Evolutionary conservation across 37 sponge, comb jelly and placozoan species (phyloP).

Genomic region (Theonella swinhoei): DNA sequence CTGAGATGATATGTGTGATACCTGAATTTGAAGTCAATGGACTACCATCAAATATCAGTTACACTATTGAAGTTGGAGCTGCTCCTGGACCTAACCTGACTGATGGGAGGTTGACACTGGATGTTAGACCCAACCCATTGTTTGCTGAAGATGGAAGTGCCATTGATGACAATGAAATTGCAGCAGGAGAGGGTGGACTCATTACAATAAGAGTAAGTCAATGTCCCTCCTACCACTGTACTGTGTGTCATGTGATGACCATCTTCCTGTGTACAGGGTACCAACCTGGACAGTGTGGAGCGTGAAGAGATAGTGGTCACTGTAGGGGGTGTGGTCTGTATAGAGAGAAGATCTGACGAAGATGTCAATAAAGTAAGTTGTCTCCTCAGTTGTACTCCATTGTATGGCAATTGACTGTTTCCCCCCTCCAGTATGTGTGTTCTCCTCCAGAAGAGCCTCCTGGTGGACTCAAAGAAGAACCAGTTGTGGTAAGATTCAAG

Average conservation of each 20-base stretch:
- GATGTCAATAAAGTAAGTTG: neutral
- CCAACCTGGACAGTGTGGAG: constrained; percentile 34
- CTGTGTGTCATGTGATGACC: no score
- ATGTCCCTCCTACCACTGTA: no score
- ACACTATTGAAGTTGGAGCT: constrained; percentile 25
- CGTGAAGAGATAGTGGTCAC: constrained; percentile 26
- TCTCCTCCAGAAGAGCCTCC: neutral
- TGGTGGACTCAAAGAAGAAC: neutral
- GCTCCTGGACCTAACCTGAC: constrained; percentile 26
- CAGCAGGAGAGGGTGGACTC: neutral
- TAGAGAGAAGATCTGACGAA: neutral
- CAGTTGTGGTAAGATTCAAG: constrained; percentile 11
- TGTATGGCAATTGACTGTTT: neutral
- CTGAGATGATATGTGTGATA: no score
- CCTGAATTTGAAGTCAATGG: no score
- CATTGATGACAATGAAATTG: neutral
- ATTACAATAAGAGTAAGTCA: neutral
- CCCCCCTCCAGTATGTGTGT: neutral
- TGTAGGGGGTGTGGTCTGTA: constrained; percentile 28
- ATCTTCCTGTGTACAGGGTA: no score
- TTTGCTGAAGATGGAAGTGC: neutral
- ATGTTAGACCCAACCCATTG: neutral
- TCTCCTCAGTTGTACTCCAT: neutral
- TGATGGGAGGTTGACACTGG: neutral
- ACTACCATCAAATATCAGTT: constrained; percentile 21